A percentile compares a stretch with the other conserved stretches of the same genome.
phyloP scores from a whole-genome alignment of 2,888 invertebrate species.

The Caenorhabditis sp. region DNA sequence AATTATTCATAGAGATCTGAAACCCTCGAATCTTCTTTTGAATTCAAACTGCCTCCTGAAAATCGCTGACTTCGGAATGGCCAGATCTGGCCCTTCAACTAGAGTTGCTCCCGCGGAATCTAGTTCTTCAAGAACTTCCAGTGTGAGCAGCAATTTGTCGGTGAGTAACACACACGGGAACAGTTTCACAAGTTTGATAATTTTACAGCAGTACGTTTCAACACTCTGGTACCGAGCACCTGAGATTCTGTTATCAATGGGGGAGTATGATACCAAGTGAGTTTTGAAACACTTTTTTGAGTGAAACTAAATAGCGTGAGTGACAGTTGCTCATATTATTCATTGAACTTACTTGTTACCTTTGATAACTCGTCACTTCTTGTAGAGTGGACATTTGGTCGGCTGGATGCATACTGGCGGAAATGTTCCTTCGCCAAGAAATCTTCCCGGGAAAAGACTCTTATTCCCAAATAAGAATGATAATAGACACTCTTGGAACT shows the following conservation, averaged over 20 bases:
- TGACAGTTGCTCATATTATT: not conserved
- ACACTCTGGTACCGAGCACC: slow-evolving; percentile 84
- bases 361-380: too few species aligned
- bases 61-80: slow-evolving; percentile 85
- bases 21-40: slow-evolving; percentile 85
- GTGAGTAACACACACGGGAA: not conserved
- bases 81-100: slow-evolving; percentile 69
- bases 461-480: slow-evolving; percentile 83
- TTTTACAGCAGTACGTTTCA: slow-evolving; percentile 84
- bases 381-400: slow-evolving; percentile 85
- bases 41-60: slow-evolving; percentile 85
- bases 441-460: slow-evolving; percentile 84
- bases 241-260: slow-evolving; percentile 84
- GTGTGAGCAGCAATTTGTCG: slow-evolving; percentile 70
- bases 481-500: slow-evolving; percentile 84
- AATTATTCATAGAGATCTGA: slow-evolving; percentile 85
- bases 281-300: slow-evolving; percentile 27
- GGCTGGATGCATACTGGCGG: slow-evolving; percentile 85
- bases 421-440: slow-evolving; percentile 85
- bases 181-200: not conserved
- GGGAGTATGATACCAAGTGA: slow-evolving; percentile 84
- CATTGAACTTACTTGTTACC: too few species aligned
- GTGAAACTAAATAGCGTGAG: not conserved
- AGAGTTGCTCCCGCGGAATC: slow-evolving; percentile 67
- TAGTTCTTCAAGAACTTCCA: slow-evolving; percentile 37